phyloP scores from a whole-genome alignment of 2,888 invertebrate genomes.

The Megalurothrips usitatus region DNA sequence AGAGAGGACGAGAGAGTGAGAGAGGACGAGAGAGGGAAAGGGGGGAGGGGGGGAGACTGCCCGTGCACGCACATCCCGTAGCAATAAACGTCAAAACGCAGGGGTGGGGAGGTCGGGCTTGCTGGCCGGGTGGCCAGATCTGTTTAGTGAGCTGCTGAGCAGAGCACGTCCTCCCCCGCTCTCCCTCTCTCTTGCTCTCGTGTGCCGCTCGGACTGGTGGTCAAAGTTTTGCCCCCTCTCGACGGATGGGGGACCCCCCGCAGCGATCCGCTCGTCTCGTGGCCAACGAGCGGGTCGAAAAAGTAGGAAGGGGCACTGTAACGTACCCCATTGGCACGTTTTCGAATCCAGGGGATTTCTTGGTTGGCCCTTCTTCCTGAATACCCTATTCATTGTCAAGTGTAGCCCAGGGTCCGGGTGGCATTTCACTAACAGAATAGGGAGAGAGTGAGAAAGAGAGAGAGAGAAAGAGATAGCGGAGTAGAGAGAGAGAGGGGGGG shows the following conservation, averaged over 20 bases:
- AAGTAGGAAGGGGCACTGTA: too few relatives aligned
- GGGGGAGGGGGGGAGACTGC: background rate
- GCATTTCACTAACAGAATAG: background rate
- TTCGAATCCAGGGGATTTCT: background rate
- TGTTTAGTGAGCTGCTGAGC: background rate
- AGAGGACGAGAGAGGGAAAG: background rate
- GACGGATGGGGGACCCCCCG: too few relatives aligned
- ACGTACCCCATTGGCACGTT: too few relatives aligned
- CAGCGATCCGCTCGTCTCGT: too few relatives aligned
- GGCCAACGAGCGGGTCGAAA: too few relatives aligned
- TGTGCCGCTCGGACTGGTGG: background rate
- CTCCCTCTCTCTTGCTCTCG: conserved; percentile 2
- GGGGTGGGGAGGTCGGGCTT: background rate
- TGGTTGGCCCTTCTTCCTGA: background rate
- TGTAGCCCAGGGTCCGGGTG: background rate
- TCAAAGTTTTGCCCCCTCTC: too few relatives aligned
- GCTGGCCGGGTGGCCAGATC: background rate
- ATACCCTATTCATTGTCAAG: background rate
- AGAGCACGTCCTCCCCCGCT: background rate
- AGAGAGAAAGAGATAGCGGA: conserved; percentile 15
- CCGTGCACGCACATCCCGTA: too few relatives aligned
- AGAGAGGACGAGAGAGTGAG: background rate
- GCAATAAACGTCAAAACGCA: background rate
- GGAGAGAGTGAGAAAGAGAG: conserved; percentile 21
- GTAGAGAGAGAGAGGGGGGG: conserved; percentile 19